Percentiles rank a stretch among this genome's conserved stretches.
Evolutionary conservation across 64 coral and sea anemone species (phyloP).

Genomic region (Platygyra sinensis): DNA sequence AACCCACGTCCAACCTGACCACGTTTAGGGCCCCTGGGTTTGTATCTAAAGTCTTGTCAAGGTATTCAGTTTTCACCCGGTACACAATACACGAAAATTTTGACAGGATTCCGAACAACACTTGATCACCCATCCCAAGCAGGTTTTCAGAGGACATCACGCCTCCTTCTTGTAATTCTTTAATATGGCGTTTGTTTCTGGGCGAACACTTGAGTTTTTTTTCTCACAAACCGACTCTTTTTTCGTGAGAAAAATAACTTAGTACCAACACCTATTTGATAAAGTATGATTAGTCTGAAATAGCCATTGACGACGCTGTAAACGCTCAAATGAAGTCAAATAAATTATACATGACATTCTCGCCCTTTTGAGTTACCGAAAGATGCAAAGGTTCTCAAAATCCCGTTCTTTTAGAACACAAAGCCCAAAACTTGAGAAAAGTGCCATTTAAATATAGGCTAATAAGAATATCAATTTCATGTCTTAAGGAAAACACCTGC

Average conservation of each 20-base stretch:
- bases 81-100: no score
- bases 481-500: no score
- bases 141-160: no score
- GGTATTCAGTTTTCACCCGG: no score
- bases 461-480: no score
- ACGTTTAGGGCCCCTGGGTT: no score
- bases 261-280: neutral
- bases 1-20: no score
- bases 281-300: neutral
- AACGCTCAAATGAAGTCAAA: constrained; percentile 13
- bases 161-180: neutral
- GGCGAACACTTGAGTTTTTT: neutral
- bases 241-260: neutral
- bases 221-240: neutral
- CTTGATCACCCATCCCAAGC: no score
- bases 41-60: no score
- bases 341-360: constrained; percentile 20
- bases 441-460: neutral
- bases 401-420: neutral
- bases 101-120: no score
- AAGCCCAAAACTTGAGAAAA: neutral
- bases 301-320: neutral
- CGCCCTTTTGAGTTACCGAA: neutral
- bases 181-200: neutral
- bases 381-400: neutral